Percentiles rank a stretch among this genome's conserved stretches.
Conservation (phyloP, 2,797 vertebrate species). For the Lagorchestes hirsutus region DNA sequence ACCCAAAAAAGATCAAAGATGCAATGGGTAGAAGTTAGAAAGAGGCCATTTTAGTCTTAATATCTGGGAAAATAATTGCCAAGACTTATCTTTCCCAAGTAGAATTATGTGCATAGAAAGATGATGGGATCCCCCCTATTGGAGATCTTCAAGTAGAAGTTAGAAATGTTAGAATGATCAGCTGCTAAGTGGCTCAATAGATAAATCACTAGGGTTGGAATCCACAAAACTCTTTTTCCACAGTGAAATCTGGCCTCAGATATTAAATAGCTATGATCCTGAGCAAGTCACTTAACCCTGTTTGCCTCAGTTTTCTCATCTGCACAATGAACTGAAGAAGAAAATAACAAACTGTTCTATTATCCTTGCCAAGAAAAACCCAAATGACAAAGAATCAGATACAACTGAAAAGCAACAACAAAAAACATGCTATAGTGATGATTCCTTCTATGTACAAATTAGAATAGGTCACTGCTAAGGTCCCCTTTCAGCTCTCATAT, state of each 20-base stretch:
- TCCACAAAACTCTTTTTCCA: background rate
- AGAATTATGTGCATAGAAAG: background rate
- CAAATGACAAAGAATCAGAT: background rate
- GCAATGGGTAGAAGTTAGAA: background rate
- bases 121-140: background rate
- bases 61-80: background rate
- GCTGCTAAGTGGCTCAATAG: background rate
- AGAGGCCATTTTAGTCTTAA: background rate
- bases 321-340: background rate
- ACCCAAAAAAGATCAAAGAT: background rate
- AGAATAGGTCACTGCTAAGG: background rate
- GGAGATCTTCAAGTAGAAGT: background rate
- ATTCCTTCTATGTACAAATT: background rate
- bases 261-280: background rate
- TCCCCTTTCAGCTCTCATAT: background rate
- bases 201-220: background rate
- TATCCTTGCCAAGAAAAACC: background rate
- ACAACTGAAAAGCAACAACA: background rate
- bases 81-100: background rate
- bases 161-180: background rate
- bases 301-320: background rate
- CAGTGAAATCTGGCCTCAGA: background rate
- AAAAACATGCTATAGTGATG: background rate
- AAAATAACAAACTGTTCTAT: background rate
- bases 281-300: background rate